These are phyloP conservation scores for Metallyticus violacea DNA, from an alignment of 2,888 invertebrate genomes.

Conservation along the genomic window DNA sequence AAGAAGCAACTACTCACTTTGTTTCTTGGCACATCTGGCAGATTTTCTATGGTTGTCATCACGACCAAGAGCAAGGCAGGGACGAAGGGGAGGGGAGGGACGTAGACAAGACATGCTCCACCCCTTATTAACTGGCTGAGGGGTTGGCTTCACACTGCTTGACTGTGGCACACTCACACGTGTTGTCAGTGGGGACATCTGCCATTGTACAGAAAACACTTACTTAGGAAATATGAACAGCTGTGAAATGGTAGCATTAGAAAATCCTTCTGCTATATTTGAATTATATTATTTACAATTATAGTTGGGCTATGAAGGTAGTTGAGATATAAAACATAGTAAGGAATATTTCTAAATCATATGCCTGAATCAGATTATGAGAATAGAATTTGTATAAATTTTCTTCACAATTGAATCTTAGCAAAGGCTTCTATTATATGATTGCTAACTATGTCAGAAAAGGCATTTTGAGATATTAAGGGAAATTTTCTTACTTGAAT, in stretches of 20 bases:
- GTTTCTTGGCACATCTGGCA: conserved; percentile 31
- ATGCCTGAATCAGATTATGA: no score
- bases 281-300: neutral
- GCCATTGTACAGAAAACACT: no score
- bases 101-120: conserved; percentile 86
- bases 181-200: conserved; percentile 55
- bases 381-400: no score
- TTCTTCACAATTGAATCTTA: no score
- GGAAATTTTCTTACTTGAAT: no score
- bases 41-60: conserved; percentile 29
- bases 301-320: no score
- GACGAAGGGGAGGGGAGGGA: conserved; percentile 83
- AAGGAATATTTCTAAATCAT: no score
- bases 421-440: no score
- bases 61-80: conserved; percentile 60
- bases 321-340: no score
- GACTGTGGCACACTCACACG: conserved; percentile 26
- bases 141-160: conserved; percentile 7
- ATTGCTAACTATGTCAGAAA: no score
- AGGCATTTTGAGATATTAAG: no score
- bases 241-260: no score
- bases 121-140: conserved; percentile 48
- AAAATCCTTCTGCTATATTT: neutral
- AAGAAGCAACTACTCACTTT: conserved; percentile 33
- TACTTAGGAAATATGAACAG: neutral